These are phyloP conservation scores for Dendrocincla tyrannina DNA, from an alignment of 2,797 vertebrate genomes.

Conservation along the genomic window DNA sequence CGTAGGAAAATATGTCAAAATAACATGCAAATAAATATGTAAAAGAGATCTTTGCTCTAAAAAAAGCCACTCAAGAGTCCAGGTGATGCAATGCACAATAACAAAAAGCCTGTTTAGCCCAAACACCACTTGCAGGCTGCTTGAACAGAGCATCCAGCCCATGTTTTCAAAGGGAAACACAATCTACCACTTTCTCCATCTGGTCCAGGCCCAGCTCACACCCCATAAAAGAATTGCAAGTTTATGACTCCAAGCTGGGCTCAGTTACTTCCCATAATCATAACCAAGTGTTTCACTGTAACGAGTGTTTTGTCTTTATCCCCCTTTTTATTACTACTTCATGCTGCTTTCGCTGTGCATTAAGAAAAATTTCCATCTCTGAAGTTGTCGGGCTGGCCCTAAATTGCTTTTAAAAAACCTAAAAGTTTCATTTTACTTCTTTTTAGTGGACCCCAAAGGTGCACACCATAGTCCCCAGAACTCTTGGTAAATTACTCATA, in stretches of 20 bases:
- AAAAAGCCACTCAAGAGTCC: not conserved
- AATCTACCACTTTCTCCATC: constrained; percentile 42
- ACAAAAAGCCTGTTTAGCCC: not conserved
- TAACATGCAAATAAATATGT: not conserved
- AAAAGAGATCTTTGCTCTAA: not conserved
- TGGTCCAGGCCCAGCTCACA: constrained; percentile 56
- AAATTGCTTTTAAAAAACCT: not conserved
- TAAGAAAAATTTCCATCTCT: not conserved
- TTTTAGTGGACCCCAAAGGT: not conserved
- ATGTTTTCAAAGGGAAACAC: constrained; percentile 31
- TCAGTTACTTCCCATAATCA: constrained; percentile 60
- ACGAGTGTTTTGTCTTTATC: not conserved
- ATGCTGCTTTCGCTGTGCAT: constrained; percentile 6
- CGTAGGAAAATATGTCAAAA: not conserved
- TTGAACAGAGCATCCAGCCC: not conserved
- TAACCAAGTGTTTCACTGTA: constrained; percentile 52
- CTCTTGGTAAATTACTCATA: constrained; percentile 7
- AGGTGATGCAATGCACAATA: not conserved
- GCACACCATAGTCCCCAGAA: not conserved
- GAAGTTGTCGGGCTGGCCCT: not conserved
- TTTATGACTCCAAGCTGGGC: constrained; percentile 59
- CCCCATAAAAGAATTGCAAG: constrained; percentile 49
- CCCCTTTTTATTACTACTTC: not conserved
- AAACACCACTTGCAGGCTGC: not conserved
- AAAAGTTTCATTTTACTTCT: not conserved